Evolutionary conservation across 92 coral and sea anemone genomes (phyloP).

Genomic region (Chrysogorgia sp.): DNA sequence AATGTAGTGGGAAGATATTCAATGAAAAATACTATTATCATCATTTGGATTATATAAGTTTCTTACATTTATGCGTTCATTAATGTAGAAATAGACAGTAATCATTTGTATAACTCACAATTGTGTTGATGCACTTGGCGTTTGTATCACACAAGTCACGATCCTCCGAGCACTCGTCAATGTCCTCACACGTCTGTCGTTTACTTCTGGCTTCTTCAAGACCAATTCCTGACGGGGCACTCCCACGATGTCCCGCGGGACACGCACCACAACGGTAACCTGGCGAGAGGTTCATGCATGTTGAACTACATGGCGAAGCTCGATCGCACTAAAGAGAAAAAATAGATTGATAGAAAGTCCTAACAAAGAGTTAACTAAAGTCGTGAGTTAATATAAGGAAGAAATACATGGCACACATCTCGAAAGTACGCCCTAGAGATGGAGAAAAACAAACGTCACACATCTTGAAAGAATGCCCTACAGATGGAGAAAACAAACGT

Average conservation of each 20-base stretch:
- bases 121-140: constrained; percentile 86
- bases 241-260: constrained; percentile 91
- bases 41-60: no score
- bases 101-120: constrained; percentile 59
- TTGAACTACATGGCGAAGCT: constrained; percentile 76
- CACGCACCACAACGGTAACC: constrained; percentile 97
- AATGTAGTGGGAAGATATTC: not conserved
- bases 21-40: not conserved
- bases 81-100: not conserved
- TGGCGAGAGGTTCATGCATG: constrained; percentile 81
- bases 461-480: not conserved
- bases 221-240: constrained; percentile 94
- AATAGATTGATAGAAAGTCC: not conserved
- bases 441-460: no score
- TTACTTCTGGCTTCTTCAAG: constrained; percentile 71
- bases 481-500: not conserved
- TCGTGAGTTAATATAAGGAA: no score
- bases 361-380: no score
- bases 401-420: no score
- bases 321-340: constrained; percentile 63
- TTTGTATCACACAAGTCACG: constrained; percentile 80
- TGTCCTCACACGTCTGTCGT: constrained; percentile 82
- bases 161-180: constrained; percentile 86
- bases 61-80: no score
- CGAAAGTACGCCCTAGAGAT: no score